Evolutionary conservation across 2,113 vertebrate species (phyloP).

Genomic region (Potamarius usumacintae): DNA sequence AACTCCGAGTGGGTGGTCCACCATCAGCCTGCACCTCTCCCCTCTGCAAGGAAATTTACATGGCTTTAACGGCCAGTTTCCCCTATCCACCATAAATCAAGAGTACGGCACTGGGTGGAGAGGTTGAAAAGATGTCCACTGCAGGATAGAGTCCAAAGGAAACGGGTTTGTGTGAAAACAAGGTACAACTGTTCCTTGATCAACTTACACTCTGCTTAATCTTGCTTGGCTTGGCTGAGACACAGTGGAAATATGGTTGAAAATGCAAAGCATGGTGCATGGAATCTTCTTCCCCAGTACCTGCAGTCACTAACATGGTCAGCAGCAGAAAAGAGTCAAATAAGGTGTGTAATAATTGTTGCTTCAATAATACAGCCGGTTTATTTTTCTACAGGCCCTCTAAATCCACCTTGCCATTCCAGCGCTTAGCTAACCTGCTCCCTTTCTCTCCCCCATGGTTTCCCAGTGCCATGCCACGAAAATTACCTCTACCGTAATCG

Average conservation of each 20-base stretch:
- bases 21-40: conserved; percentile 62
- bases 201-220: conserved; percentile 9
- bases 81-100: conserved; percentile 70
- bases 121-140: conserved; percentile 47
- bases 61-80: conserved; percentile 69
- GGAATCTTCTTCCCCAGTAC: not conserved
- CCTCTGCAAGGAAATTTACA: conserved; percentile 69
- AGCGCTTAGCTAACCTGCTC: conserved; percentile 56
- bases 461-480: conserved; percentile 59
- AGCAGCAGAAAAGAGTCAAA: not conserved
- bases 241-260: conserved; percentile 38
- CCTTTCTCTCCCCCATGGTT: conserved; percentile 55
- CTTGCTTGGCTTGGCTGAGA: conserved; percentile 43
- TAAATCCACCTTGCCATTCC: conserved; percentile 10
- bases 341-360: conserved; percentile 33
- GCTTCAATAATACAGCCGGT: conserved; percentile 25
- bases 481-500: conserved; percentile 66
- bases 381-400: conserved; percentile 15
- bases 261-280: conserved; percentile 31
- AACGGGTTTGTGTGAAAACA: conserved; percentile 45
- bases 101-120: not conserved
- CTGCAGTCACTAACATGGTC: not conserved
- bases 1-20: conserved; percentile 71
- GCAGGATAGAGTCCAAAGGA: conserved; percentile 38
- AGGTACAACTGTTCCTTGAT: conserved; percentile 34